Evolutionary conservation across 2,113 vertebrate species (phyloP), one percentile per base, ranked within the genome.

Genomic region (Capreolus pygargus): DNA sequence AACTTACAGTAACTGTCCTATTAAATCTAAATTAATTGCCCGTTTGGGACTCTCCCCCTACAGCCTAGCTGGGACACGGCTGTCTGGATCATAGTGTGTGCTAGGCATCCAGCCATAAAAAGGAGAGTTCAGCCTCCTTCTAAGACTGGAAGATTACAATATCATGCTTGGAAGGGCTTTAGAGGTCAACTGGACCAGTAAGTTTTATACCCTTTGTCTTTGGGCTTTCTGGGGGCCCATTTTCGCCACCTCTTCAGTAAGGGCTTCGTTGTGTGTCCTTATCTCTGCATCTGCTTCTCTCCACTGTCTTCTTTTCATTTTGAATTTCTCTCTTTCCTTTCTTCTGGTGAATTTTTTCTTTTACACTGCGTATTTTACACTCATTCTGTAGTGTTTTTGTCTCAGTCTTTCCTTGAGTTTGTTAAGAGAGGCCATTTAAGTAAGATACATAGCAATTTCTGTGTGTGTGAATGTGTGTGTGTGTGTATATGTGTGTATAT

Each of bases 11-110:
- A 98, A 98, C 98, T 90, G n/a, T 76, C 97, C 98, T 92, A 98
- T 98, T 99, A 99, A 98, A 99, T 97, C 90, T n/a, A 33, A 98
- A 98, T 97, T 89, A 98, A 98, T 97, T 95, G 97, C 78, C 92
- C 98, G 98, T 98, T 98, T 76, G 98, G 98, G 98, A 99, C 97
- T 97, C 89, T 98, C 98, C 96, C 95, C 98, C 97, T 98, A 93
- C 97, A 98, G 98, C 98, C 97, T 92, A 95, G 45, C 43, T 96
- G 15, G 81, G 94, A 97, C 95, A 89, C 83, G 4, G 23, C 96
- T 39, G 70, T 97, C 94, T 97, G 67, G 81, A 97, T 96, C 90
- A 90, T 78, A 91, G 94, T 96, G 96, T 94, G 47, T 90, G 74
- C 89, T 74, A 91, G 93, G 95, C 1, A 33, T 96, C 54, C 92